Evolutionary conservation across 2,113 vertebrate species (phyloP).

Genomic region (Plecturocebus donacophilus): DNA sequence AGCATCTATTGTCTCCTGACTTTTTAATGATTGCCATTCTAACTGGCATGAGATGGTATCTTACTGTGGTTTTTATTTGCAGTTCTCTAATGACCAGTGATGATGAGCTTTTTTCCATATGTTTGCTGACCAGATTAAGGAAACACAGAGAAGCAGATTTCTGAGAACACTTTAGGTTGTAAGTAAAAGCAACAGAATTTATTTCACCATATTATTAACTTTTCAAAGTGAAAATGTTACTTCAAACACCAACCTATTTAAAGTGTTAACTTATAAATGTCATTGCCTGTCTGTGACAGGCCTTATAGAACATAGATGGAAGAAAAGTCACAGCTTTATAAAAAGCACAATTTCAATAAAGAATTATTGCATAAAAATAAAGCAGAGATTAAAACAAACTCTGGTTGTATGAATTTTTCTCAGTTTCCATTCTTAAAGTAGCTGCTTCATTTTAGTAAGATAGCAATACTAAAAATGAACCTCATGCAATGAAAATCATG

Average conservation of each 20-base stretch:
- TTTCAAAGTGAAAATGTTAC: constrained; percentile 81
- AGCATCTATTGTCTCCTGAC: too few relatives aligned
- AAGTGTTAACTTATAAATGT: constrained; percentile 81
- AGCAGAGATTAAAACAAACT: constrained; percentile 46
- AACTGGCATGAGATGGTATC: too few relatives aligned
- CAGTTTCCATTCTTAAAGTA: constrained; percentile 62
- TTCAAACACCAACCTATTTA: constrained; percentile 84
- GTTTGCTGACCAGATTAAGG: constrained; percentile 50
- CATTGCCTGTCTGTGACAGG: constrained; percentile 68
- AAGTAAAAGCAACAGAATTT: constrained; percentile 75
- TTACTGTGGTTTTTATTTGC: too few relatives aligned
- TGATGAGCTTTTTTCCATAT: too few relatives aligned
- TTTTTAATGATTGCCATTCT: too few relatives aligned
- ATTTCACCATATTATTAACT: constrained; percentile 80
- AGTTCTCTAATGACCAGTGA: too few relatives aligned
- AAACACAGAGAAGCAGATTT: constrained; percentile 74
- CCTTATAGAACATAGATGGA: not conserved
- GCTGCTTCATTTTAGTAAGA: constrained; percentile 48
- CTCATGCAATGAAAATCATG: not conserved
- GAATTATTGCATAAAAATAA: constrained; percentile 31
- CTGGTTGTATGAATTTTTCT: not conserved
- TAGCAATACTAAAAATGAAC: not conserved
- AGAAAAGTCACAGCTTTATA: constrained; percentile 61
- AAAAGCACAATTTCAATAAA: constrained; percentile 70
- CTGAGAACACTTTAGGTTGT: constrained; percentile 52